Evolutionary conservation across 1,140 invertebrate genomes (phyloP).

Genomic region (Pissodes strobi): DNA sequence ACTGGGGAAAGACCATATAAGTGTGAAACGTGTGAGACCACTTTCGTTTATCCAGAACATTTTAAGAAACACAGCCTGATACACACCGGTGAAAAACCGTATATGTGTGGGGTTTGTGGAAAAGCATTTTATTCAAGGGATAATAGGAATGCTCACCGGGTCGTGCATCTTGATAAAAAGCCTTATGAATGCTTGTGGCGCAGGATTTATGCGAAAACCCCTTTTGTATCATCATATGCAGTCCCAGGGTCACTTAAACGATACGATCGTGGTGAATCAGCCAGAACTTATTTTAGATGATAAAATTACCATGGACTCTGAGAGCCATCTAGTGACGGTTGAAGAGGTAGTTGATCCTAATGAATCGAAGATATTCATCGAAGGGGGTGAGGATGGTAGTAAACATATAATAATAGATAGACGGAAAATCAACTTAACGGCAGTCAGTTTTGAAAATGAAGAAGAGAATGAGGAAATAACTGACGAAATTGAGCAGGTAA

Average conservation of each 20-base stretch:
- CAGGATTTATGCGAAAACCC: constrained; percentile 84
- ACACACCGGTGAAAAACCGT: constrained; percentile 77
- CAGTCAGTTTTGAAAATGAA: constrained; percentile 42
- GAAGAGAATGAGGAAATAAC: constrained; percentile 36
- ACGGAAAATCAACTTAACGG: constrained; percentile 52
- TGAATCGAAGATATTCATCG: constrained; percentile 61
- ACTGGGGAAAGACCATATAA: constrained; percentile 78
- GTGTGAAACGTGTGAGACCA: constrained; percentile 72
- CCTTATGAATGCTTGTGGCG: constrained; percentile 82
- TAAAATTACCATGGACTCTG: background rate
- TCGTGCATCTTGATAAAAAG: constrained; percentile 83
- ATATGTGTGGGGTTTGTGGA: constrained; percentile 77
- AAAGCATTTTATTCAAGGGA: constrained; percentile 82
- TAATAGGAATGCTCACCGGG: constrained; percentile 82
- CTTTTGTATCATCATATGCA: constrained; percentile 78
- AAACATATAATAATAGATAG: constrained; percentile 62
- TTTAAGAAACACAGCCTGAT: too few relatives aligned
- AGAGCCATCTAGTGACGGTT: background rate
- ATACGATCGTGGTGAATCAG: constrained; percentile 79
- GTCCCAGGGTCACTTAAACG: constrained; percentile 66
- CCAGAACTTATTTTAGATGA: constrained; percentile 61
- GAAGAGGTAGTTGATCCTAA: constrained; percentile 45
- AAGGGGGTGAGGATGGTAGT: constrained; percentile 57
- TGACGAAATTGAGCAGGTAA: constrained; percentile 39
- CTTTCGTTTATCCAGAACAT: constrained; percentile 82